Evolutionary conservation across 35 echinoderm and acorn worm species (phyloP).

Genomic region (Hemicentrotus pulcherrimus): DNA sequence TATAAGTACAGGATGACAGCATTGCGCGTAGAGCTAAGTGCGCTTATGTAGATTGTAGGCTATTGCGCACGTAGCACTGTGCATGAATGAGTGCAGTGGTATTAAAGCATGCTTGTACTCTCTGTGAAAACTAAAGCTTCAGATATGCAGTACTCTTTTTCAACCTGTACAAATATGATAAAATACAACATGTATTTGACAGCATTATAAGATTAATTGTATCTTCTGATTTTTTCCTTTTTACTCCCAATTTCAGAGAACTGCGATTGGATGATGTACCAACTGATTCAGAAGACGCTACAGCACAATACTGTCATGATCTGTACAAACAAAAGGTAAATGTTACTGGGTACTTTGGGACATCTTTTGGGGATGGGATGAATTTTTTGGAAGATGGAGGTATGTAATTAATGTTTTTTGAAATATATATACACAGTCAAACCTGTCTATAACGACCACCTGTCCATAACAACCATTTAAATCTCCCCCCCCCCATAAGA

Average conservation of each 20-base stretch:
- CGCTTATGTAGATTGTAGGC: too few species aligned
- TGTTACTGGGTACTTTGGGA: too few species aligned
- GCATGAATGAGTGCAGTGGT: background rate
- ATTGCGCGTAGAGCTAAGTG: too few species aligned
- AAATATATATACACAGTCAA: too few species aligned
- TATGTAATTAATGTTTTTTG: too few species aligned
- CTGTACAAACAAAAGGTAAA: slow-evolving; percentile 33
- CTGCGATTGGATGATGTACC: slow-evolving; percentile 15
- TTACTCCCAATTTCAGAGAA: background rate
- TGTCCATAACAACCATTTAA: too few species aligned
- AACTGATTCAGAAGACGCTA: slow-evolving; percentile 37
- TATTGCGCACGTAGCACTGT: background rate
- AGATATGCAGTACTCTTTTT: background rate
- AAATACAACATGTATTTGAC: background rate
- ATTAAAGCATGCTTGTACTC: background rate
- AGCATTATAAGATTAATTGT: background rate
- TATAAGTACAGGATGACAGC: background rate
- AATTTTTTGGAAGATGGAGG: too few species aligned
- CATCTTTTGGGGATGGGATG: too few species aligned
- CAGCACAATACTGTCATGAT: slow-evolving; percentile 42
- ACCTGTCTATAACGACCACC: too few species aligned
- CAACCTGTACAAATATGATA: background rate
- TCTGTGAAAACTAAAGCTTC: background rate
- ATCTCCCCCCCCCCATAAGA: too few species aligned
- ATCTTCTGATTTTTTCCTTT: background rate